Base-by-base conservation (phyloP, 2,888 invertebrate genomes). In the Syrista parreyssii region DNA sequence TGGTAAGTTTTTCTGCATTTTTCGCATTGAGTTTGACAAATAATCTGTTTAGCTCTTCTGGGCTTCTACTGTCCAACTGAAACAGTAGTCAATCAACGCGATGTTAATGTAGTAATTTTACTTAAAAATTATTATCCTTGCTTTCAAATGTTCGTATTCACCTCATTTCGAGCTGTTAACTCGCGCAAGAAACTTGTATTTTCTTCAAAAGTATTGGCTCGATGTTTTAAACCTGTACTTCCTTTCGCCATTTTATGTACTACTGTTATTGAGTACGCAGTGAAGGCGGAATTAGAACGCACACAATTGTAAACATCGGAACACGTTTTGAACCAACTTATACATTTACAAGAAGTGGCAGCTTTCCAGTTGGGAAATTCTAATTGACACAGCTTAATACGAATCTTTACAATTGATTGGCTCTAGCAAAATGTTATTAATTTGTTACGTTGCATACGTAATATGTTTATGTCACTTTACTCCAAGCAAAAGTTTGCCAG, bases 21-120 rank as follows among this genome's bases (percentile, higher is more conserved):
- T 84, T 79, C 0, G 84, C 80, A 72, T 90, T 90, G 23, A 90
- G 83, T 74, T 85, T 85, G 12, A 75, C 79, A 75, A 89, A 88
- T 35, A 89, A 79, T 77, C 83, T 85, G 68, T 78, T 81, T n/a
- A 86, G 81, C 30, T 89, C 87, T 33, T 85, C 82, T 15, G 81
- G 80, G 55, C 75, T 82, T 73, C 84, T 84, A 12, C 75, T 68
- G 32, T 87, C 85, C 75, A 82, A 81, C 90, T 90, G 75, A 75
- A 82, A 78, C 36, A 12, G 34, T 2, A 73, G n/a, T 68, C n/a
- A 31, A 75, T 68, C 23, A 30, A 30, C 40, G 2, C n/a, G 75
- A 30, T 35, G 9, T 23, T 15, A 71, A 68, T 4, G 35, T 36
- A 30, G 12, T 32, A n/a, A 23, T 12, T 15, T 32, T 72, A 12